Evolutionary conservation across 2,888 invertebrate species (phyloP), one percentile per base, ranked within the genome.

Genomic region (Piscicola geometra): DNA sequence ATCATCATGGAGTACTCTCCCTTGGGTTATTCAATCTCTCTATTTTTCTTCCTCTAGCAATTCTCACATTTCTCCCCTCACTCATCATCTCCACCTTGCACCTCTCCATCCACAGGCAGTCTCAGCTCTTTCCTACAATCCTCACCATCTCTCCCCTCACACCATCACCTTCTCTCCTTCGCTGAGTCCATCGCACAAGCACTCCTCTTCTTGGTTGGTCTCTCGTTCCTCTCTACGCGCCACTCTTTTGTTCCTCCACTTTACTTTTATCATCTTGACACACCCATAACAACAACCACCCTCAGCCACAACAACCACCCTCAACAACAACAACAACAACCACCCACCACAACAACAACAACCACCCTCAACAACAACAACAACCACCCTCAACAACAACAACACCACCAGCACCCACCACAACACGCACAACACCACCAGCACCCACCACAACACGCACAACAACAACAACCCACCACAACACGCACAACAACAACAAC

Each of bases 101-200:
- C 60, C 36, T 33, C 78, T 64, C 15, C 56, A 78, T 71, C 70
- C 76, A 41, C 75, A 2, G 79, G 76, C 5, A 32, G 75, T n/a
- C 64, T 79, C 18, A 76, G 75, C 28, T 41, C 21, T 18, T 79
- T 78, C 76, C 71, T 79, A 33, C 35, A 52, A 30, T 30, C 68
- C 32, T 76, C 75, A 32, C 64, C 72, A 18, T 35, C 47, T 30
- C 71, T 71, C 25, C 56, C 77, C 0, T 68, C 67, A n/a, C 67
- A 67, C 52, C 60, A 60, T 21, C 77, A 78, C 52, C 77, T 79
- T 5, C 75, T 78, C 32, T 36, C 71, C 18, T 73, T 71, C 9
- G 78, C 78, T 0, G 79, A 79, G 35, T 76, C 78, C 28, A 75
- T 79, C n/a, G 78, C 78, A 2, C 77, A 78, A 35, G 79, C 79